A percentile compares a stretch with the other conserved stretches of the same genome.
These are phyloP conservation scores for Rotaria magnacalcarata DNA, from an alignment of 2,888 invertebrate genomes.

Conservation along the genomic window DNA sequence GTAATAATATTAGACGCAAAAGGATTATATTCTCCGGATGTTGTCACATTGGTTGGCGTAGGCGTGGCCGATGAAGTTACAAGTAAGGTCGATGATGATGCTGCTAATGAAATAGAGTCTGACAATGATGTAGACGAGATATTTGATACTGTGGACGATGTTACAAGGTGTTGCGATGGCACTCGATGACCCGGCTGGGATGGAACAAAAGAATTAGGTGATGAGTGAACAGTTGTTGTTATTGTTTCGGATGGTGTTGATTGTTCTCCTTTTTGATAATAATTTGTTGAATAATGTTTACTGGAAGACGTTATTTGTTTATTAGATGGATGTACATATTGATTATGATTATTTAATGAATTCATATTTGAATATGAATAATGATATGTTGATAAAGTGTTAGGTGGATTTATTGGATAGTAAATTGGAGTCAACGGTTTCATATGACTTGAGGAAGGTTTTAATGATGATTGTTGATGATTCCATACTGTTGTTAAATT, in stretches of 20 bases:
- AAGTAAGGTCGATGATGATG: background rate
- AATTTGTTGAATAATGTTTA: background rate
- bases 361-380: constrained; percentile 1
- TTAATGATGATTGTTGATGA: background rate
- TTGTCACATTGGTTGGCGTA: background rate
- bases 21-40: background rate
- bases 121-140: background rate
- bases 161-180: background rate
- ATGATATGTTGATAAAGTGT: background rate
- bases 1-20: background rate
- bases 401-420: background rate
- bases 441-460: background rate
- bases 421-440: background rate
- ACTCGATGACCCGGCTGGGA: background rate
- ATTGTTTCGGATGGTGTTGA: background rate
- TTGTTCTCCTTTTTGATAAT: background rate
- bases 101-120: background rate
- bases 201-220: background rate
- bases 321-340: background rate
- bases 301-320: background rate
- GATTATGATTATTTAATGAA: background rate
- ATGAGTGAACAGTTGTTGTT: background rate
- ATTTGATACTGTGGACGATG: background rate
- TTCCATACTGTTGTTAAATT: background rate
- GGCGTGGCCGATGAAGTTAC: background rate